Percentiles rank a stretch among this genome's conserved stretches.
Evolutionary conservation across 2,113 vertebrate genomes (phyloP).

Genomic region (Paraplagusia blochii): DNA sequence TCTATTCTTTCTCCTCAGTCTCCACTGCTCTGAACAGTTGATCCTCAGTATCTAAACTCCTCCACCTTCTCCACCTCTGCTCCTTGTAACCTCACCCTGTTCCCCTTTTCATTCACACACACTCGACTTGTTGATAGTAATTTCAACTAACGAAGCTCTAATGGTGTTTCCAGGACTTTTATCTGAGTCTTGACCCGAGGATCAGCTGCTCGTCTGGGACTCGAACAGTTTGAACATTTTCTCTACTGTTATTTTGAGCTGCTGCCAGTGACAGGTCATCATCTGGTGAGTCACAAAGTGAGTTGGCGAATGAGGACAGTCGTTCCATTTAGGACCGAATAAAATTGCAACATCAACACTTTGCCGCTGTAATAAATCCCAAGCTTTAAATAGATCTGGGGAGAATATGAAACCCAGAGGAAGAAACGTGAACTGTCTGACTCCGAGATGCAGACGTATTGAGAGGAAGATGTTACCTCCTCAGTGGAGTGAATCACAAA

Average conservation of each 20-base stretch:
- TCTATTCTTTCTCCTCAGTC: too few relatives aligned
- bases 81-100: too few relatives aligned
- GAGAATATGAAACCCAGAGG: conserved; percentile 7
- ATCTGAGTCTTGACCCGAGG: too few relatives aligned
- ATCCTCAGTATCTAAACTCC: too few relatives aligned
- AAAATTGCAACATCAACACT: conserved; percentile 29
- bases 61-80: too few relatives aligned
- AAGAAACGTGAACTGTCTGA: conserved; percentile 4
- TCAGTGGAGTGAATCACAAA: conserved; percentile 3
- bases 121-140: too few relatives aligned
- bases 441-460: not conserved
- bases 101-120: too few relatives aligned
- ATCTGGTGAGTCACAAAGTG: conserved; percentile 24
- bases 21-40: too few relatives aligned
- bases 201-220: too few relatives aligned
- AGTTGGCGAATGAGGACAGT: conserved; percentile 16
- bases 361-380: conserved; percentile 20
- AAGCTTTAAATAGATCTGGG: conserved; percentile 25
- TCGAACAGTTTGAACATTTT: not conserved
- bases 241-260: conserved; percentile 11
- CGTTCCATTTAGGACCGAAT: conserved; percentile 20
- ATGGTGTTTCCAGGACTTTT: too few relatives aligned
- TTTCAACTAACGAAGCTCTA: too few relatives aligned
- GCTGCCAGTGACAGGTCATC: conserved; percentile 26
- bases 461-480: not conserved